These are phyloP conservation scores for Nipponacmea schrenckii DNA, from an alignment of 2,888 invertebrate species.

Conservation along the genomic window DNA sequence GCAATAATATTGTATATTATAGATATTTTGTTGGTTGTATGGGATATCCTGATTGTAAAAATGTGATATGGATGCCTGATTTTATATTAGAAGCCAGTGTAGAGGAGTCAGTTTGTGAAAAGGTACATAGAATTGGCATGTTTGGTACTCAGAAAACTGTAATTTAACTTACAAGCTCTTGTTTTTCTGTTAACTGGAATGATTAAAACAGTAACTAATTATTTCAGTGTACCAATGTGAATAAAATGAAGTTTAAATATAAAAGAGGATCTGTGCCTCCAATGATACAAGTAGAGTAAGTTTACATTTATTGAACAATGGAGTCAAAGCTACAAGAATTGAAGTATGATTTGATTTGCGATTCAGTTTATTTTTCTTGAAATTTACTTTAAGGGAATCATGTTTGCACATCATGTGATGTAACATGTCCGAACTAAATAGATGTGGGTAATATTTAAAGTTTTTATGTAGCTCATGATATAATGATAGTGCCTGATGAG, in stretches of 20 bases:
- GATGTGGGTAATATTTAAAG: too few relatives aligned
- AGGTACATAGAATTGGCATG: constrained; percentile 65
- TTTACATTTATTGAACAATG: constrained; percentile 7
- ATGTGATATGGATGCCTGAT: constrained; percentile 85
- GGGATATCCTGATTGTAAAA: constrained; percentile 83
- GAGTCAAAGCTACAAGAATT: too few relatives aligned
- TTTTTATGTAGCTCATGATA: too few relatives aligned
- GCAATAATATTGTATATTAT: neutral
- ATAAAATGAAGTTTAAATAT: constrained; percentile 76
- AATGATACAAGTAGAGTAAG: constrained; percentile 73
- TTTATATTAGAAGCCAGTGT: constrained; percentile 76
- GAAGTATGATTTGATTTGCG: too few relatives aligned
- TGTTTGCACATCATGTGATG: too few relatives aligned
- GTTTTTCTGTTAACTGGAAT: neutral
- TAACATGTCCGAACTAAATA: too few relatives aligned
- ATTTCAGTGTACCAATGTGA: constrained; percentile 28
- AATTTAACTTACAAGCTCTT: neutral
- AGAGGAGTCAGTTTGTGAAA: constrained; percentile 75
- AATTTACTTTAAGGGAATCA: too few relatives aligned
- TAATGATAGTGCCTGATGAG: too few relatives aligned
- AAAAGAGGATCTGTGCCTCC: constrained; percentile 75
- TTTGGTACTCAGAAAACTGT: neutral
- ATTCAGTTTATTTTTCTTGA: too few relatives aligned
- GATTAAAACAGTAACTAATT: too few relatives aligned
- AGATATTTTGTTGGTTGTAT: constrained; percentile 82